Base-by-base conservation (phyloP, 2,888 invertebrate genomes). In the Lypha dubia region DNA sequence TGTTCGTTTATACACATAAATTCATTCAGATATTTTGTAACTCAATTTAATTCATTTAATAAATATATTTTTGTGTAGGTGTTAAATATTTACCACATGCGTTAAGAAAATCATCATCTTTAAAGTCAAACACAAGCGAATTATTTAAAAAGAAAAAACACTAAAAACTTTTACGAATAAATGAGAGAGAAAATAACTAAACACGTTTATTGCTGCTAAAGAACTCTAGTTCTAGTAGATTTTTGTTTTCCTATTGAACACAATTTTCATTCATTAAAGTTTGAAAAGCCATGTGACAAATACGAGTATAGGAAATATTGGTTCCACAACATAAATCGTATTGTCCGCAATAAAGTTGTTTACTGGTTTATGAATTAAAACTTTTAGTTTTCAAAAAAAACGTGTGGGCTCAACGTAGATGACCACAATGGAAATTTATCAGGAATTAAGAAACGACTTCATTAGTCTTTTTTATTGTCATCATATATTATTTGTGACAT, bases 381-480 rank as follows among this genome's bases (percentile, higher is more conserved):
- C 5, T 44, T 20, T 24, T 32, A 46, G 44, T 24, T 28, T 65
- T 53, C 9, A 46, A 56, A 15, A 38, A 11, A 9, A 65, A 44
- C 28, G 71, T 49, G 79, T 79, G 73, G 79, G 77, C n/a, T 84
- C 56, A 9, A 20, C 58, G 49, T 58, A 63, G 70, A 53, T 65
- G 80, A 63, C 79, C 80, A 73, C 71, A 67, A 80, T 62, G 68
- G 32, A 65, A 60, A 80, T 73, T 56, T 60, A 84, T 71, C 80
- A 68, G 80, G 65, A 84, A 84, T 77, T 80, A 62, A 76, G 46
- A 79, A 80, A 84, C 80, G 65, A 76, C 84, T 70, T 84, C 79
- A 84, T 84, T 84, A 84, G 75, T 60, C 62, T 49, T 13, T 71
- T 80, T 75, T 80, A 84, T 84, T 80, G 73, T 76, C 80, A 73